These are phyloP conservation scores for Lepeophtheirus salmonis DNA, from an alignment of 1,140 invertebrate species.

Conservation along the genomic window DNA sequence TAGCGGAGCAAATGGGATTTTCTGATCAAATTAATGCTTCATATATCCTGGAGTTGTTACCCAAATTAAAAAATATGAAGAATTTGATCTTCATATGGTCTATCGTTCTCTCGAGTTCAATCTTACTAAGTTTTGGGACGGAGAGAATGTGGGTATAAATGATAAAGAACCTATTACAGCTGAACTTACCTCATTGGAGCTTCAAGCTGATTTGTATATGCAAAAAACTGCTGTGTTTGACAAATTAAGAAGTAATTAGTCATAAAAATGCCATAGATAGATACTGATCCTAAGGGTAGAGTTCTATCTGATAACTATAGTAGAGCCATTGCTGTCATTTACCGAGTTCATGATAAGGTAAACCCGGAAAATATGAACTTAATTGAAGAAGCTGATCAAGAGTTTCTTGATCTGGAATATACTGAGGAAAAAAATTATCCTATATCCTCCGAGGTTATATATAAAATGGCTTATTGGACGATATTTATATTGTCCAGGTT, in stretches of 20 bases:
- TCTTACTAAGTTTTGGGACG: neutral
- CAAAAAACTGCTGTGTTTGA: neutral
- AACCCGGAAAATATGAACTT: neutral
- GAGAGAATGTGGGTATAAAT: neutral
- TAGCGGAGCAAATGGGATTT: neutral
- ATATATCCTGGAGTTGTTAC: neutral
- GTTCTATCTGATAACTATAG: neutral
- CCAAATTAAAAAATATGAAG: neutral
- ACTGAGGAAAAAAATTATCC: too few species aligned
- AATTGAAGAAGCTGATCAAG: neutral
- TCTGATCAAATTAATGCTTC: neutral
- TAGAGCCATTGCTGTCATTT: neutral
- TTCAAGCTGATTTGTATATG: neutral
- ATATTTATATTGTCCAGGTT: too few species aligned
- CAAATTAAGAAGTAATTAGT: neutral
- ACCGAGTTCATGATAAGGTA: neutral
- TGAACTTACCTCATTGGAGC: neutral
- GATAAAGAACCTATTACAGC: neutral
- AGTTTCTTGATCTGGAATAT: neutral
- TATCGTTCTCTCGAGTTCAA: neutral
- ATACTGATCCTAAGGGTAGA: neutral
- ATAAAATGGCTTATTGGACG: too few species aligned
- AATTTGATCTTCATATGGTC: neutral
- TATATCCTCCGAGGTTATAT: too few species aligned
- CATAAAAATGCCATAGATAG: conserved; percentile 2